Evolutionary conservation across 35 echinoderm and acorn worm species (phyloP), one percentile per base, ranked within the genome.

Genomic region (Apostichopus parvimensis): DNA sequence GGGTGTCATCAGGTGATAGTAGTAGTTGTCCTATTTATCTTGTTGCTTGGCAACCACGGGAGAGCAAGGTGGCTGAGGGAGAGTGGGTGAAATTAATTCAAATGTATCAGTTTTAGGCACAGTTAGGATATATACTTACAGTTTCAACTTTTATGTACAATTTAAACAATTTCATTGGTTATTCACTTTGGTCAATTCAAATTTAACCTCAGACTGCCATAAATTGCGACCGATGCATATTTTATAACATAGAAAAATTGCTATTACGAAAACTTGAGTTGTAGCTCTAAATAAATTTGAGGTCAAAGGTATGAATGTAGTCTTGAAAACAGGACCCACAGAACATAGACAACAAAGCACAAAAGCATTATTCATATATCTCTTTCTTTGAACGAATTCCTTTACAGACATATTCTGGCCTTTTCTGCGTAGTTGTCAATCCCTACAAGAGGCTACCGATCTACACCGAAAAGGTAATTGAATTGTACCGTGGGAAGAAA

Each of bases 361-460:
- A 45, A 45, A 45, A 45, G 34, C 34, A 45, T 45, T 3, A 45
- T 45, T 45, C 0, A 45, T 45, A 0, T 45, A 45, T 45, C 2
- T 45, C 34, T 45, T 45, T 45, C n/a, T 45, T 45, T 45, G 34
- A 45, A 45, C 34, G 34, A 45, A 58, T 18, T 89, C 10, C 92
- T 77, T 57, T 76, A 82, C 89, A 99, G 97, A 99, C 97, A 80
- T 99, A 99, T 83, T 99, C 97, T 88, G 97, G 97, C 77, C 90
- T 99, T 82, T 99, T 99, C 85, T 99, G 97, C 71, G 97, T 99
- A 34, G 97, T 99, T 6, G 97, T 99, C 22, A 99, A 99, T 87
- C 97, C 97, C 17, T 99, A 99, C 95, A 96, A 96, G 87, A 99
- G 85, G 72, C 91, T 99, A 70, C 97, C 97, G 13, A 99, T 99